Evolutionary conservation across 53 echinoderm and acorn worm species (phyloP), one percentile per base, ranked within the genome.

Genomic region (Stichopus horrens): DNA sequence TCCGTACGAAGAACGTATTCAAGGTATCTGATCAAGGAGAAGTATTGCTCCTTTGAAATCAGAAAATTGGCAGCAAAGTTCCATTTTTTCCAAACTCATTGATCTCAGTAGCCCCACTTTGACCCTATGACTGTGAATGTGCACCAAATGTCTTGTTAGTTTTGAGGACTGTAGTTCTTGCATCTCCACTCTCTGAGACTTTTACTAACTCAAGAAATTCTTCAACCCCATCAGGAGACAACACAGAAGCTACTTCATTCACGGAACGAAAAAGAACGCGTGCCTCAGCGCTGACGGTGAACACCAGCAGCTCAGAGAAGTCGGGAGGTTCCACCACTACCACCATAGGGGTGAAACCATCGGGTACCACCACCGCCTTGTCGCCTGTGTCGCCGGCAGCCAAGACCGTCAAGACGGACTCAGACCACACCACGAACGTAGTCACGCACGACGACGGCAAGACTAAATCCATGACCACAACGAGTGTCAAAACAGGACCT

Each of bases 391-490:
- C 86, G 8, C 86, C 86, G 0, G 86, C 86, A 13, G 63, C 78
- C 66, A 79, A 89, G 65, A 89, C 89, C 0, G 53, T 58, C 14
- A 59, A 53, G 52, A 75, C 81, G 23, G 79, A 80, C 20, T 57
- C 88, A 10, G 63, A 88, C 55, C 73, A 71, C 74, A 6, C 51
- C 7, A 96, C 94, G 7, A 89, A 77, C 5, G 88, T 91, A 16
- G 90, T 83, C 19, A 86, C 83, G 8, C 82, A 74, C 37, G 94
- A 95, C 51, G 93, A 93, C 56, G 92, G 93, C 18, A 92, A 92
- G 88, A 93, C 94, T 6, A 92, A 92, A 83, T 93, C 97, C 0
- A 74, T 77, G 56, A 91, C 88, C 54, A 92, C 88, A 51, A 94
- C 92, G 51, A 90, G 92, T 16, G 92, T 95, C 58, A 93, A 80